phyloP scores from a whole-genome alignment of 2,113 vertebrate species.

The Nibea coibor region DNA sequence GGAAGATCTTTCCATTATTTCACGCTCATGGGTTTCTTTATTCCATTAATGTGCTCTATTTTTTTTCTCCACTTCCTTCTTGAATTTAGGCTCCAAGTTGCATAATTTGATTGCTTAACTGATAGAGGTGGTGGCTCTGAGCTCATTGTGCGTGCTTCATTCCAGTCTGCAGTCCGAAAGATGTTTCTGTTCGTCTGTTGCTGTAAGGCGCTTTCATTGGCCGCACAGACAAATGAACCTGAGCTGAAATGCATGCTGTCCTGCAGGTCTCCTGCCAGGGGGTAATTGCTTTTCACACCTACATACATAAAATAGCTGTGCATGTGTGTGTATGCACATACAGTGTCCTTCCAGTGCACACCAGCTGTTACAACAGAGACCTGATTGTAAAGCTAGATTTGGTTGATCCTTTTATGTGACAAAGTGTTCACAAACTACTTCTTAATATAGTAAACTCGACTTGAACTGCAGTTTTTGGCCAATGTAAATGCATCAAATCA shows the following conservation, averaged over 20 bases:
- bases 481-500: too few relatives aligned
- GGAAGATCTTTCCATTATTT: constrained; percentile 58
- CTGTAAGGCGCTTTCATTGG: constrained; percentile 2
- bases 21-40: constrained; percentile 45
- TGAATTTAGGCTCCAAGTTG: constrained; percentile 18
- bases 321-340: constrained; percentile 12
- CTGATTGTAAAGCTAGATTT: too few relatives aligned
- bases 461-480: background rate
- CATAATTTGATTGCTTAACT: constrained; percentile 52
- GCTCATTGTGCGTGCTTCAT: constrained; percentile 13
- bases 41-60: constrained; percentile 48
- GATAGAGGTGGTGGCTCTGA: constrained; percentile 29
- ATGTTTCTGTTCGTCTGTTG: constrained; percentile 14
- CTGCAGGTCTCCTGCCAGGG: constrained; percentile 23
- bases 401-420: background rate
- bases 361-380: constrained; percentile 50
- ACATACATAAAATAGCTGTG: constrained; percentile 32
- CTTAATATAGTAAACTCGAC: background rate
- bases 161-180: background rate
- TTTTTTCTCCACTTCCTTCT: constrained; percentile 8
- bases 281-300: constrained; percentile 51
- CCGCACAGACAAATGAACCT: constrained; percentile 16
- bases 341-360: constrained; percentile 28
- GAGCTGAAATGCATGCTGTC: background rate
- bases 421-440: background rate